Evolutionary conservation across 2,797 vertebrate species (phyloP), one percentile per base, ranked within the genome.

Genomic region (Anomalospiza imberbis): DNA sequence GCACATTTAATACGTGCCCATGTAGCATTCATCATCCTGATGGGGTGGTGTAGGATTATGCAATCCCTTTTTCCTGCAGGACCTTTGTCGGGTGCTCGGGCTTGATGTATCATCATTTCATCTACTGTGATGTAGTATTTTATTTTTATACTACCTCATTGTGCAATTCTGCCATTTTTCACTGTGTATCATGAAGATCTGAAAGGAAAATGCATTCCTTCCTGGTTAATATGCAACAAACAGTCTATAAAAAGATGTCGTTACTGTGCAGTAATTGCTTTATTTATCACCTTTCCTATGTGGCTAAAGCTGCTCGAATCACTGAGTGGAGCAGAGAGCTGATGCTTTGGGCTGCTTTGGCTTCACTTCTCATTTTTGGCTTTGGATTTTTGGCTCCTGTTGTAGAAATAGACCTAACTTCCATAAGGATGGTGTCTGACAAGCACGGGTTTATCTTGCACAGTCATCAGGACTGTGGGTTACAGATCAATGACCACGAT

Each of bases 1-100:
- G 48, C 44, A 28, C 47, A 1, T 62, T 61, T 10, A 7, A 6
- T 4, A 0, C 1, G 0, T 42, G 70, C 42, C 66, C 18, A 0
- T 32, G 11, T 6, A 6, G 15, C 40, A 2, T 67, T 34, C 48
- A 6, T 53, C 57, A n/a, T 42, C 53, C 44, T 7, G 25, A 1
- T 50, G 77, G 50, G 66, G 10, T 36, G 3, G n/a, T 34, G 15
- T 2, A 18, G 48, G 54, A 32, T 82, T 73, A 55, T 7, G 25
- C 71, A 66, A 13, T 67, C 54, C 1, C 34, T 44, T 14, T 47
- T 89, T 74, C 77, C 74, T 73, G 57, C 45, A 34, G 77, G 71
- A 45, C 77, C 66, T 82, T 44, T 68, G 45, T 40, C 74, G 2
- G 4, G 31, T 50, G 77, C 20, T 76, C 15, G 13, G 68, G 80